Conservation (phyloP, 2,113 vertebrate genomes). For the Nerophis lumbriciformis region DNA sequence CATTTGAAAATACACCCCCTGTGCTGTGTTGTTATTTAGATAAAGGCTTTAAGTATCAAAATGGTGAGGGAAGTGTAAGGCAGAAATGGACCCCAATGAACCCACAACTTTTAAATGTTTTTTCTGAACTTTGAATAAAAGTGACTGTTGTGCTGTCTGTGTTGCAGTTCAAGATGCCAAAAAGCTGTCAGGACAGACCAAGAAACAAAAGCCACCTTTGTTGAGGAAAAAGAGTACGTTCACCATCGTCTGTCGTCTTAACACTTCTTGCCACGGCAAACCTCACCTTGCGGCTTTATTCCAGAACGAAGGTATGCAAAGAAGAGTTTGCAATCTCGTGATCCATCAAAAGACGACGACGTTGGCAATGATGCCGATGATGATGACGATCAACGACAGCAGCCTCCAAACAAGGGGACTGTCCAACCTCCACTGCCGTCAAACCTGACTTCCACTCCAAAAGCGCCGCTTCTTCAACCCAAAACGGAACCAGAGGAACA, state of each 20-base stretch:
- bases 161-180: slow-evolving; percentile 66
- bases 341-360: neutral
- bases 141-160: slow-evolving; percentile 19
- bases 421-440: neutral
- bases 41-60: too few relatives aligned
- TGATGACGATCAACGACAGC: neutral
- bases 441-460: neutral
- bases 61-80: too few relatives aligned
- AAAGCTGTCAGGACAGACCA: slow-evolving; percentile 73
- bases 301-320: slow-evolving; percentile 49
- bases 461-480: slow-evolving; percentile 33
- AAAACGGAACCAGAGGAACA: slow-evolving; percentile 65
- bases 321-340: slow-evolving; percentile 46
- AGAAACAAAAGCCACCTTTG: slow-evolving; percentile 70
- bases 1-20: too few relatives aligned
- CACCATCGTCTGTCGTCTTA: neutral
- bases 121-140: neutral
- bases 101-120: too few relatives aligned
- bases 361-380: neutral
- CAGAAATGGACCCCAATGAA: too few relatives aligned
- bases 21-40: too few relatives aligned
- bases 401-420: neutral
- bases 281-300: neutral
- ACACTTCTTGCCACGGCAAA: neutral
- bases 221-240: slow-evolving; percentile 82